phyloP scores from a whole-genome alignment of 2,888 invertebrate genomes.

The Boloria euphrosyne region DNA sequence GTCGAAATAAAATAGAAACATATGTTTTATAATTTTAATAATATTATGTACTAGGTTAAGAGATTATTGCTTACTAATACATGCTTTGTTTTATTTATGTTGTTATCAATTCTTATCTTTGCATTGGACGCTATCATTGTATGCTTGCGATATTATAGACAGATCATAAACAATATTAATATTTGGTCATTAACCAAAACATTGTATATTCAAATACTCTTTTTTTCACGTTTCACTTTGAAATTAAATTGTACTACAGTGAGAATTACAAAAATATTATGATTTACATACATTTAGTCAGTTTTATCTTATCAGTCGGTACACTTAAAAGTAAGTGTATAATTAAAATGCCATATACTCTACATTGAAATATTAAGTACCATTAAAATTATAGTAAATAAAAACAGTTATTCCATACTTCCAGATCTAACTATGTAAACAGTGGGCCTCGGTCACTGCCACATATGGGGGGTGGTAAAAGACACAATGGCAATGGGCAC shows the following conservation, averaged over 20 bases:
- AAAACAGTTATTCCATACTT: constrained; percentile 38
- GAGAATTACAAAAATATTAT: too few species aligned
- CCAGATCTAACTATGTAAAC: constrained; percentile 71
- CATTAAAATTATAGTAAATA: not conserved
- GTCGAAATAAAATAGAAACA: constrained; percentile 8
- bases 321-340: too few species aligned
- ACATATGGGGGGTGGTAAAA: constrained; percentile 67
- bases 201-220: not conserved
- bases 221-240: not conserved
- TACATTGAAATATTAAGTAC: too few species aligned
- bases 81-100: constrained; percentile 33
- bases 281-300: too few species aligned
- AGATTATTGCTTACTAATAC: constrained; percentile 18
- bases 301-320: too few species aligned
- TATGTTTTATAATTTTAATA: constrained; percentile 13
- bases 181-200: not conserved
- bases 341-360: too few species aligned
- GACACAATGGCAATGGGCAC: constrained; percentile 57
- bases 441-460: constrained; percentile 73
- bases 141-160: constrained; percentile 3
- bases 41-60: not conserved
- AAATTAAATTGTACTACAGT: too few species aligned
- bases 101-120: constrained; percentile 31
- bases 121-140: constrained; percentile 22
- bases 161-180: constrained; percentile 2